A percentile compares a stretch with the other conserved stretches of the same genome.
These are phyloP conservation scores for Onchidella celtica DNA, from an alignment of 2,888 invertebrate species.

Conservation along the genomic window DNA sequence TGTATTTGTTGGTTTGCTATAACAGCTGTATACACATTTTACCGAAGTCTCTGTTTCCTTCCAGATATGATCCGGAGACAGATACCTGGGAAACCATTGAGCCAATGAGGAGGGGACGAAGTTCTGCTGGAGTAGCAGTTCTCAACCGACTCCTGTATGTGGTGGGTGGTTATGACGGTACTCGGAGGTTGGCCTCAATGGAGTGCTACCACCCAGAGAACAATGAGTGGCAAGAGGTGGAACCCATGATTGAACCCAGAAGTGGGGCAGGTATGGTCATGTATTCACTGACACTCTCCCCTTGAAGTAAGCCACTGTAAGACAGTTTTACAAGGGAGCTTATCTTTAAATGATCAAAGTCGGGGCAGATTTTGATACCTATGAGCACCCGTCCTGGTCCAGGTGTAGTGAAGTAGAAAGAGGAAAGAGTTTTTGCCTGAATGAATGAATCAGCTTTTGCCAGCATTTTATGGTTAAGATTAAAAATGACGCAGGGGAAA, in stretches of 20 bases:
- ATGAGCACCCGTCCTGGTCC: too few species aligned
- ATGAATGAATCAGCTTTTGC: too few species aligned
- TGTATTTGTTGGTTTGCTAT: too few species aligned
- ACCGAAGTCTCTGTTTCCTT: background rate
- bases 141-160: constrained; percentile 86
- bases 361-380: too few species aligned
- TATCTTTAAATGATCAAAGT: too few species aligned
- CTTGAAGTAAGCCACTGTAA: background rate
- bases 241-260: constrained; percentile 88
- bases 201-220: constrained; percentile 97
- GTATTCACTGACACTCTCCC: background rate
- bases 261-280: constrained; percentile 88
- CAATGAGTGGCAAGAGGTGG: constrained; percentile 91
- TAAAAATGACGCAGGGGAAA: too few species aligned
- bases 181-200: constrained; percentile 87
- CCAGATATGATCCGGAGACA: constrained; percentile 91
- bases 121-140: constrained; percentile 86
- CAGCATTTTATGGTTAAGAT: too few species aligned
- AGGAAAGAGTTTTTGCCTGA: too few species aligned
- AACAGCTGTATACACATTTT: too few species aligned
- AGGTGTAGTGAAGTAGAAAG: too few species aligned
- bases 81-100: constrained; percentile 90
- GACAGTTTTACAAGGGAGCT: background rate
- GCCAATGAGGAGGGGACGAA: constrained; percentile 82
- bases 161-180: constrained; percentile 94